Percentiles rank a stretch among this genome's conserved stretches.
phyloP scores from a whole-genome alignment of 2,797 vertebrate species.

The Poecile montanus region DNA sequence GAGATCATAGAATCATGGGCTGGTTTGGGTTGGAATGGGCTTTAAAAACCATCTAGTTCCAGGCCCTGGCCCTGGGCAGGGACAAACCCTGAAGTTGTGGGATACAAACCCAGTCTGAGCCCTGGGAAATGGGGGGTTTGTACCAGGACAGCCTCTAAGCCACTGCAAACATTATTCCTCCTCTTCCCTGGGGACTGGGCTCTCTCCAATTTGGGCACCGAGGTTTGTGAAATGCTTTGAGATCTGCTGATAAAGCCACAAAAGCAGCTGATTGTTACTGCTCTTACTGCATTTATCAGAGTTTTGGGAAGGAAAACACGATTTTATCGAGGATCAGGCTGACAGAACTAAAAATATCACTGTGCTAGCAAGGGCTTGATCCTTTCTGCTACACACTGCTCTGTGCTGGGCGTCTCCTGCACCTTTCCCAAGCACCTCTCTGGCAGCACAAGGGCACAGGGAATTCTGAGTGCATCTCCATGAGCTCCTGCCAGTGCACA shows the following conservation, averaged over 20 bases:
- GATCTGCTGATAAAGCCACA: neutral
- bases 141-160: neutral
- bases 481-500: rapidly evolving
- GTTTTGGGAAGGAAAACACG: neutral
- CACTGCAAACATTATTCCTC: neutral
- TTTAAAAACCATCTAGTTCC: neutral
- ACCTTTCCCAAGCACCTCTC: neutral
- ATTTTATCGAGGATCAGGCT: neutral
- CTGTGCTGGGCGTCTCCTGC: neutral
- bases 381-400: neutral
- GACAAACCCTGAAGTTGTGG: neutral
- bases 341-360: neutral
- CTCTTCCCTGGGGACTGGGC: neutral
- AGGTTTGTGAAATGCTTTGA: neutral
- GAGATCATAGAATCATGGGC: rapidly evolving
- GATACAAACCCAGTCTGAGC: neutral
- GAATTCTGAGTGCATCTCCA: neutral
- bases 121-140: neutral
- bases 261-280: neutral
- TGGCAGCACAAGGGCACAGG: neutral
- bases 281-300: neutral
- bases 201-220: neutral
- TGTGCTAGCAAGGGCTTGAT: neutral
- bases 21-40: neutral
- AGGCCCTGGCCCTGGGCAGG: neutral